Evolutionary conservation across 2,888 invertebrate species (phyloP), one percentile per base, ranked within the genome.

Genomic region (Ectobius pallidus): DNA sequence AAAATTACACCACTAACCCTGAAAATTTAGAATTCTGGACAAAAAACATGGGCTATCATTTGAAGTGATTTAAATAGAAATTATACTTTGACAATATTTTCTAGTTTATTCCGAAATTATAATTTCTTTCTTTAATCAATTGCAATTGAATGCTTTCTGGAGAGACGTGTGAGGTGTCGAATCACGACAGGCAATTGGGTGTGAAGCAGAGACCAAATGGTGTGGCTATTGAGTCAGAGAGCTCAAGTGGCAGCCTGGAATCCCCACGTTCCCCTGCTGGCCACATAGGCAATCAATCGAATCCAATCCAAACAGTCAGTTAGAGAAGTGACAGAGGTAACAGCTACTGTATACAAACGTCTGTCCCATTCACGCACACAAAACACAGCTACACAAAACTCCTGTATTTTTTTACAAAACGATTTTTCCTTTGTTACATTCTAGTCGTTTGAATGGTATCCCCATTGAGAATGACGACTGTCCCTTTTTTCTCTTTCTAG

Each of bases 221-320:
- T 22, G 52, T 22, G 22, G 20, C 52, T 52, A 22, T 25, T 52
- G 52, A 25, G 3, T 11, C 25, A 11, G 22, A 7, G 7, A 39
- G 6, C 39, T 14, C 39, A 6, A 9, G 7, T 39, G 14, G 7
- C 14, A 39, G 7, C 39, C 39, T 14, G 14, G 14, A 6, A 6
- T 14, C 39, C 52, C 20, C 20, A 9, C 3, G 11, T 22, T 25
- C 20, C 6, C 52, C 52, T 25, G 14, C 20, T 52, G 20, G 20
- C 62, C 20, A 32, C 58, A 61, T 20, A 69, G 14, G 34, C 69
- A 61, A 72, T 62, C 69, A 72, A 62, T 72, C 69, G 62, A 69
- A 62, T 68, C 72, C 63, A 72, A 72, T 72, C 49, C 72, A 72
- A 72, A 72, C 72, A 72, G 72, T 61, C 72, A 65, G 65, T 49